Percentiles rank a stretch among this genome's conserved stretches.
phyloP scores from a whole-genome alignment of 1,140 invertebrate genomes.

The Drosophila truncata region DNA sequence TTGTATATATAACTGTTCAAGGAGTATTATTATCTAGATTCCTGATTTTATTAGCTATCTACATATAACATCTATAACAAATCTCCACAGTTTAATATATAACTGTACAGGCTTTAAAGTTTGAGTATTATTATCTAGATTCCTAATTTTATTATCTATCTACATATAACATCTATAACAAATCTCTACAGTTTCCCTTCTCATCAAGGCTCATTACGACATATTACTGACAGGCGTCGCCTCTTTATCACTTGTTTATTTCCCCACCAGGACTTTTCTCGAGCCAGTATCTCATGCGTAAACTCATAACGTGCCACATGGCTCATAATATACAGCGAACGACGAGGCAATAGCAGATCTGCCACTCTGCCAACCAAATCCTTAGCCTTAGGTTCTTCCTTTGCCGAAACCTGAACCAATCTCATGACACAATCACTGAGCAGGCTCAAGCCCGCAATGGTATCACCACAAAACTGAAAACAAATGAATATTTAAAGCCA shows the following conservation, averaged over 20 bases:
- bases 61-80: background rate
- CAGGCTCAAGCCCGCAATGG: conserved; percentile 97
- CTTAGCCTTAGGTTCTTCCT: background rate
- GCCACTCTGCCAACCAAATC: conserved; percentile 50
- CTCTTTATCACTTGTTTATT: conserved; percentile 87
- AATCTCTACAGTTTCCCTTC: background rate
- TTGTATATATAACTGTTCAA: too few relatives aligned
- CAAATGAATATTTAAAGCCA: too few relatives aligned
- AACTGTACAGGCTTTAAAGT: too few relatives aligned
- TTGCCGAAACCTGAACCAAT: conserved; percentile 89
- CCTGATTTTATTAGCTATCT: too few relatives aligned
- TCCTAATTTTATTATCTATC: too few relatives aligned
- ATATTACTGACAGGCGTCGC: conserved; percentile 96
- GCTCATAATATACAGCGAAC: conserved; percentile 98
- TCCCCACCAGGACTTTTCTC: conserved; percentile 90
- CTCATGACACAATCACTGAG: conserved; percentile 96
- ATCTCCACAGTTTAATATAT: background rate
- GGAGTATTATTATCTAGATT: too few relatives aligned
- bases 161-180: background rate
- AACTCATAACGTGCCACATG: conserved; percentile 94
- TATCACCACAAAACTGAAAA: conserved; percentile 96
- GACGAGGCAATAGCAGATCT: conserved; percentile 91
- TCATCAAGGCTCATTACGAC: conserved; percentile 90
- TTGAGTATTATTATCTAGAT: too few relatives aligned
- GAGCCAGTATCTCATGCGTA: conserved; percentile 96